Evolutionary conservation across 2,113 vertebrate species (phyloP).

Genomic region (Psilopsiagon aymara): DNA sequence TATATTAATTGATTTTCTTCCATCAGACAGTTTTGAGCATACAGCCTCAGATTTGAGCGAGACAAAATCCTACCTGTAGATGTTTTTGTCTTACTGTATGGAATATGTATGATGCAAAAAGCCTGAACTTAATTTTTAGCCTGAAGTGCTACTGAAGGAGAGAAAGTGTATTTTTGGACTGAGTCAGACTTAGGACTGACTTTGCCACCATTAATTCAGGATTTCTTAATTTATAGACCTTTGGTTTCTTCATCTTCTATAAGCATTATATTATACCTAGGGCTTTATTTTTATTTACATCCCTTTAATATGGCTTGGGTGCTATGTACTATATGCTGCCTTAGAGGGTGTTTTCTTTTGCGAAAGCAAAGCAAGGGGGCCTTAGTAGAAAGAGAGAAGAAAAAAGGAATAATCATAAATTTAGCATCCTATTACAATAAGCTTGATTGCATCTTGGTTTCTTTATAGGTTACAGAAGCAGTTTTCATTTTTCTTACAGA

Average conservation of each 20-base stretch:
- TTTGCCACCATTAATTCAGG: neutral
- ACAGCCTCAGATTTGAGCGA: neutral
- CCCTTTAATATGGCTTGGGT: neutral
- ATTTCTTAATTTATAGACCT: constrained; percentile 14
- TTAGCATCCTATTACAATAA: constrained; percentile 31
- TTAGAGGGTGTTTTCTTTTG: neutral
- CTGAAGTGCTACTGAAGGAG: neutral
- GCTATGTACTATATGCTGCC: neutral
- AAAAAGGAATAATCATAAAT: constrained; percentile 10
- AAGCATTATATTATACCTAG: neutral
- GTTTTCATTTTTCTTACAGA: constrained; percentile 31
- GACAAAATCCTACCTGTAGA: neutral
- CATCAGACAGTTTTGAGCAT: neutral
- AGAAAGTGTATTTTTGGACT: neutral
- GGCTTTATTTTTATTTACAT: neutral
- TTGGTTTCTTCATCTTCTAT: neutral
- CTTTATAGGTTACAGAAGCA: constrained; percentile 31
- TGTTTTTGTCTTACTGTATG: neutral
- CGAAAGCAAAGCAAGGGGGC: neutral
- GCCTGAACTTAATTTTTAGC: neutral
- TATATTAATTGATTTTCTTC: constrained; percentile 47
- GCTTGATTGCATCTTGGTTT: constrained; percentile 37
- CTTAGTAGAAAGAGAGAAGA: neutral
- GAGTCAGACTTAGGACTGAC: neutral
- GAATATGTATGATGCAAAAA: neutral